phyloP scores from a whole-genome alignment of 2,888 invertebrate genomes.

The Salticus scenicus region DNA sequence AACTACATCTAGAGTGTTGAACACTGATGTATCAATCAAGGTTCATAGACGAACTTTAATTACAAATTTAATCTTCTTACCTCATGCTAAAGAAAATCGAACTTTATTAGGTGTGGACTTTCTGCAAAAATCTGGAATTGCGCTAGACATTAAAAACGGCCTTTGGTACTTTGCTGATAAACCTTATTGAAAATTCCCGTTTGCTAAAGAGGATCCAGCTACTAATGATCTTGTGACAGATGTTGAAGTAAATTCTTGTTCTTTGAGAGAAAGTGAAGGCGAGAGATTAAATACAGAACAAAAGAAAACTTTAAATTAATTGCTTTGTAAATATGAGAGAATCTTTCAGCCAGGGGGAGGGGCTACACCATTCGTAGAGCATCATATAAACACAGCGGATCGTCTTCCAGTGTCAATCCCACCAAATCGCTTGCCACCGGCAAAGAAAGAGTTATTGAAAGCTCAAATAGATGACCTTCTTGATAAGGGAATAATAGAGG shows the following conservation, averaged over 20 bases:
- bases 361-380: neutral
- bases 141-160: neutral
- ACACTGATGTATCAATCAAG: neutral
- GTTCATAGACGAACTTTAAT: neutral
- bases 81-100: neutral
- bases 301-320: neutral
- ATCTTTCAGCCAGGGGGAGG: constrained; percentile 8
- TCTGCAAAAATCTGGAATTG: constrained; percentile 13
- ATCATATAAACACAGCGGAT: neutral
- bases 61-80: neutral
- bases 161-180: constrained; percentile 2
- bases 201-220: neutral
- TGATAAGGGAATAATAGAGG: neutral
- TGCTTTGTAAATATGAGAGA: neutral
- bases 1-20: neutral
- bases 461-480: neutral
- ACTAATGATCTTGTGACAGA: neutral
- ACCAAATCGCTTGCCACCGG: too few species aligned
- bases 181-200: neutral
- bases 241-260: neutral
- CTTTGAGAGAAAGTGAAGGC: constrained; percentile 1
- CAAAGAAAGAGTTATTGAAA: too few species aligned
- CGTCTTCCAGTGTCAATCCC: neutral
- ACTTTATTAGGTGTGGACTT: constrained; percentile 19
- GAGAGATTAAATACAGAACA: neutral